Conservation (phyloP, 1,140 invertebrate species). For the Solen grandis region DNA sequence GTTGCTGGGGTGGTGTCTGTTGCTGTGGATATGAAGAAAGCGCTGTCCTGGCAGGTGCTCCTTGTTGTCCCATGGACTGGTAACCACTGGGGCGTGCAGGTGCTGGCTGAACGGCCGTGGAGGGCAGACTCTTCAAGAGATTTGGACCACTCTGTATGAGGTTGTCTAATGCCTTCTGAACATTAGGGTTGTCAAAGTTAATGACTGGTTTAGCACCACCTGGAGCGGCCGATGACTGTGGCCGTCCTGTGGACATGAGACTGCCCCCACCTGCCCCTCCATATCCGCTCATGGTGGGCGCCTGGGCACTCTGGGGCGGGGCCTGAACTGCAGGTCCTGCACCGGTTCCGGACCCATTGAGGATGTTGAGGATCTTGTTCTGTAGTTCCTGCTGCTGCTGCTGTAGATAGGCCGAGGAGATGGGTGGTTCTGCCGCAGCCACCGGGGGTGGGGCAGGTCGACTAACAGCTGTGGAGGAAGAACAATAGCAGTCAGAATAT, state of each 20-base stretch:
- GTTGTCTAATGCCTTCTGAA: slow-evolving; percentile 81
- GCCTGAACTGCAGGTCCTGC: slow-evolving; percentile 57
- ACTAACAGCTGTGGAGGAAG: background rate
- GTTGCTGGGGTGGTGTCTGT: background rate
- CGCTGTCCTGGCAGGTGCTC: background rate
- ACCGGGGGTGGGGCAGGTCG: slow-evolving; percentile 13
- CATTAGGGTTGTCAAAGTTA: slow-evolving; percentile 81
- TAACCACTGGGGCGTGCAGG: slow-evolving; percentile 23
- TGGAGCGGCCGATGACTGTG: slow-evolving; percentile 28
- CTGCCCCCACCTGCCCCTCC: slow-evolving; percentile 21
- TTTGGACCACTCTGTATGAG: slow-evolving; percentile 79
- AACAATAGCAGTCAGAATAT: background rate
- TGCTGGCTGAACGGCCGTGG: slow-evolving; percentile 27
- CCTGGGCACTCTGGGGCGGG: slow-evolving; percentile 13
- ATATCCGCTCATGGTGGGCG: background rate
- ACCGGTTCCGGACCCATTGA: slow-evolving; percentile 61
- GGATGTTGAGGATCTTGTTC: slow-evolving; percentile 91
- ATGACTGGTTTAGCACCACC: slow-evolving; percentile 67
- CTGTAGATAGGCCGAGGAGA: slow-evolving; percentile 51
- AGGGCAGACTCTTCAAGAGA: slow-evolving; percentile 69
- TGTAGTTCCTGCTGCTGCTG: slow-evolving; percentile 87
- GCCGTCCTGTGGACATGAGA: background rate
- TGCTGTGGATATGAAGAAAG: background rate
- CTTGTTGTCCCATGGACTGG: background rate
- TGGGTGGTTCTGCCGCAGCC: background rate